Base-by-base conservation (phyloP, 1,140 invertebrate species). In the Andricus grossulariae region DNA sequence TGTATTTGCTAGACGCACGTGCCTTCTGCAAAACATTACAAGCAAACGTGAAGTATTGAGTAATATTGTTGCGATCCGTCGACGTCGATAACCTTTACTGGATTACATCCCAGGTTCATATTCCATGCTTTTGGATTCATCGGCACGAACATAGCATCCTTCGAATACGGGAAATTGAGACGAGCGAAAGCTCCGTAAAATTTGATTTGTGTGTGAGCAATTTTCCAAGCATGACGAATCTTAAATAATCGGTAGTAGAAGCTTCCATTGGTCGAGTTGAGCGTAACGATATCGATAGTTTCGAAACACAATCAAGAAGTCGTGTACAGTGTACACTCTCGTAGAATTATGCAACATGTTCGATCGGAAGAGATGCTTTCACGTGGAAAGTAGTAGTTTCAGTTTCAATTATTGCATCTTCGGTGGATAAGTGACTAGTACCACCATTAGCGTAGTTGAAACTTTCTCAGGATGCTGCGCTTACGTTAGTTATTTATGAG, bases 341-440 rank as follows among this genome's bases (percentile, higher is more conserved):
- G 16, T 66, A n/a, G 60, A 32, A 45, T 66, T 66, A 66, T 66
- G 60, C 39, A 66, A 66, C 60, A 32, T 32, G 25, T 45, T 66
- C 60, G 39, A 66, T 66, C 60, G 60, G 25, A 66, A 66, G 60
- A 66, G 32, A 66, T 66, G 60, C 60, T 66, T 66, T 66, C 60
- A 66, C 60, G 60, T 66, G 60, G 60, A 66, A 66, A 66, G 60
- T 32, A 66, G 39, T 66, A 66, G 60, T 66, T 66, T 39, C 60
- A 66, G 60, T 66, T 66, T 66, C 60, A 66, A 66, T 66, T 66
- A 66, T 45, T 66, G 60, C 60, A 66, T 66, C 60, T 66, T 66
- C 25, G 60, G 45, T 66, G 25, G n/a, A 66, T 66, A 66, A 66
- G 60, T 15, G 60, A 66, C 60, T 66, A 66, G 60, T 39, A 66